phyloP scores from a whole-genome alignment of 35 echinoderm and acorn worm species.

The Strongylocentrotus purpuratus region DNA sequence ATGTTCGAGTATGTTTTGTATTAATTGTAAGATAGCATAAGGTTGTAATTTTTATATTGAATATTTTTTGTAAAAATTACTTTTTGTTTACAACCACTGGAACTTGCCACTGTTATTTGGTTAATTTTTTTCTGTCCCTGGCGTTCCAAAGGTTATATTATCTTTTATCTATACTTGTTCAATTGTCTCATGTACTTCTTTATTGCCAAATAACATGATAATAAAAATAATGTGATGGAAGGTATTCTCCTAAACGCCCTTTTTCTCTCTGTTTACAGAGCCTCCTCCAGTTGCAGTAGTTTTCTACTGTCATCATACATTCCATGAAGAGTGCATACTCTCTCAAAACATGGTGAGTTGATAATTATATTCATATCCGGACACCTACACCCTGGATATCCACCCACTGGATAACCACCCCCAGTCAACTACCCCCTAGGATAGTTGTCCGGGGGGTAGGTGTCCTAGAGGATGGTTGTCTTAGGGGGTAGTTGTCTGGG shows the following conservation, averaged over 20 bases:
- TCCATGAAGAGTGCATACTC: constrained; percentile 92
- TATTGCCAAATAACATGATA: background rate
- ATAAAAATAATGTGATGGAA: background rate
- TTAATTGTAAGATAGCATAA: too few species aligned
- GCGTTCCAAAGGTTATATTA: constrained; percentile 39
- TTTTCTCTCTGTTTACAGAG: background rate
- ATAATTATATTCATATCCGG: background rate
- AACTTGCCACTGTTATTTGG: too few species aligned
- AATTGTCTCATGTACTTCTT: background rate
- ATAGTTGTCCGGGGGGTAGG: too few species aligned
- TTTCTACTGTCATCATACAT: constrained; percentile 94
- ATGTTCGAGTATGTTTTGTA: too few species aligned
- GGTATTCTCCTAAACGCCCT: background rate
- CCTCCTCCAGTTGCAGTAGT: constrained; percentile 64
- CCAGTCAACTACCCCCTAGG: too few species aligned
- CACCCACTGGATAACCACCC: too few species aligned
- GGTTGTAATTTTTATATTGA: too few species aligned
- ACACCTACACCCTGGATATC: too few species aligned
- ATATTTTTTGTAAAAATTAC: too few species aligned
- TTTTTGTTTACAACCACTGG: too few species aligned
- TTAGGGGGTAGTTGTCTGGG: too few species aligned
- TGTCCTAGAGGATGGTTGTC: too few species aligned
- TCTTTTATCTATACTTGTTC: background rate
- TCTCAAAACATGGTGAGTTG: constrained; percentile 83
- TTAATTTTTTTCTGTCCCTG: background rate